These are phyloP conservation scores for Zaprionus vittiger DNA, from an alignment of 1,140 invertebrate species.

Conservation along the genomic window DNA sequence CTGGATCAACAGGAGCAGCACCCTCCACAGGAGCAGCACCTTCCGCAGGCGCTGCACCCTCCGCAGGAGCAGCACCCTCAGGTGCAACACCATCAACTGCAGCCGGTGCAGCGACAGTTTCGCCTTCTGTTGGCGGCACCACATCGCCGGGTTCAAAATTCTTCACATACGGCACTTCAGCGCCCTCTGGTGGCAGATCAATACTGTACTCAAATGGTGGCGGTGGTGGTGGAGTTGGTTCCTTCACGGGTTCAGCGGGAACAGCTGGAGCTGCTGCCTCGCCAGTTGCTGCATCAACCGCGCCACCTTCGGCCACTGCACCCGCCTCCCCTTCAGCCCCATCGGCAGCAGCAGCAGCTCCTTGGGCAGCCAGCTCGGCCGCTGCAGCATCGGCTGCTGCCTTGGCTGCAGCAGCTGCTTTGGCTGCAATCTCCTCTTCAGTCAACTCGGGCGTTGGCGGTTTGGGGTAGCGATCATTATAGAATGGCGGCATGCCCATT, in stretches of 20 bases:
- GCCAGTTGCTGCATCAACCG: constrained; percentile 38
- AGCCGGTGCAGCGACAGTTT: constrained; percentile 59
- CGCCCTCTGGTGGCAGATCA: constrained; percentile 84
- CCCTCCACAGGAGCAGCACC: constrained; percentile 76
- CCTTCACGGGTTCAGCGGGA: constrained; percentile 63
- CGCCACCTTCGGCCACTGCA: constrained; percentile 27
- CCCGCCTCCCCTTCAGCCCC: constrained; percentile 52
- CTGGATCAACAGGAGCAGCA: constrained; percentile 62
- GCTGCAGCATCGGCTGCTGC: constrained; percentile 37
- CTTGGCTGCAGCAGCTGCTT: constrained; percentile 36
- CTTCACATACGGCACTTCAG: constrained; percentile 84
- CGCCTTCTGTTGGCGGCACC: constrained; percentile 71
- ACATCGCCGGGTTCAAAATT: constrained; percentile 75
- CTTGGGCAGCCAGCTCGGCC: constrained; percentile 45
- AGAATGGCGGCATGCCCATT: constrained; percentile 88
- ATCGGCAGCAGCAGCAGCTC: constrained; percentile 40
- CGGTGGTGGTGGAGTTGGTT: constrained; percentile 82
- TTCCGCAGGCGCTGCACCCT: constrained; percentile 62
- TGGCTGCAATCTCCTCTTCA: constrained; percentile 76
- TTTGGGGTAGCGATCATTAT: constrained; percentile 84
- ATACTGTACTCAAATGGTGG: constrained; percentile 84
- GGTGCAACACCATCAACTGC: constrained; percentile 83
- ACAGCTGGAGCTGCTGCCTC: constrained; percentile 40
- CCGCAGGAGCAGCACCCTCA: constrained; percentile 75
- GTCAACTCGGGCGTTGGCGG: constrained; percentile 81